phyloP scores from a whole-genome alignment of 2,113 vertebrate species.

The Emydura subglobosa region DNA sequence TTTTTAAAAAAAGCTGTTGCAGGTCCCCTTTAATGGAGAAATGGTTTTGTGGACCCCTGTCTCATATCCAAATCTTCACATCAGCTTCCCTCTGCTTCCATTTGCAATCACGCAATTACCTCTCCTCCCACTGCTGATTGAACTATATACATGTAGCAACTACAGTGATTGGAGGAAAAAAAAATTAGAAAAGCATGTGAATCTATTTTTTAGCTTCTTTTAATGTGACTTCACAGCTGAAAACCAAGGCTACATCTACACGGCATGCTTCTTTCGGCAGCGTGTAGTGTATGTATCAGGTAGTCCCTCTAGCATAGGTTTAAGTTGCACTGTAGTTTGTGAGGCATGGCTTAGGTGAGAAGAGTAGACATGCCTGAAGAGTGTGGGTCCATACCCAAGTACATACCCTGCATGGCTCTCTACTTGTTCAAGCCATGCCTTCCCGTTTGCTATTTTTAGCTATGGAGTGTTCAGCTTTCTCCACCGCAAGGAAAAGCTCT shows the following conservation, averaged over 20 bases:
- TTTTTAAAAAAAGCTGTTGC: not conserved
- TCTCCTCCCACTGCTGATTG: slow-evolving; percentile 37
- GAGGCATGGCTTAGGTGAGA: too few species aligned
- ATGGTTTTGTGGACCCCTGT: slow-evolving; percentile 2
- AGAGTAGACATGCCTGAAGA: too few species aligned
- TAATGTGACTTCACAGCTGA: slow-evolving; percentile 45
- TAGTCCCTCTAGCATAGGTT: too few species aligned
- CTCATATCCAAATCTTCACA: not conserved
- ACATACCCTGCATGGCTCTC: too few species aligned
- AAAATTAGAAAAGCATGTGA: slow-evolving; percentile 51
- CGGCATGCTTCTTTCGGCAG: too few species aligned
- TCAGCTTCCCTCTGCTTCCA: not conserved
- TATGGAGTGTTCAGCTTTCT: too few species aligned
- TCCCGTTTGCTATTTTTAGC: too few species aligned
- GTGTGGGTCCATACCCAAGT: too few species aligned
- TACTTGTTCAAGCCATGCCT: too few species aligned
- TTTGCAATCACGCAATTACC: slow-evolving; percentile 61
- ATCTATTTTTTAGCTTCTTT: slow-evolving; percentile 64
- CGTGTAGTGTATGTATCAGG: too few species aligned
- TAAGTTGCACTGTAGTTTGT: too few species aligned
- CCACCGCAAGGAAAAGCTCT: too few species aligned
- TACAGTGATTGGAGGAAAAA: slow-evolving; percentile 58
- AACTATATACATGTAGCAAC: slow-evolving; percentile 31
- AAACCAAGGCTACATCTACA: not conserved
- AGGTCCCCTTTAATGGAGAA: not conserved